Base-by-base conservation (phyloP, 2,888 invertebrate genomes). In the Drosophila atripex region DNA sequence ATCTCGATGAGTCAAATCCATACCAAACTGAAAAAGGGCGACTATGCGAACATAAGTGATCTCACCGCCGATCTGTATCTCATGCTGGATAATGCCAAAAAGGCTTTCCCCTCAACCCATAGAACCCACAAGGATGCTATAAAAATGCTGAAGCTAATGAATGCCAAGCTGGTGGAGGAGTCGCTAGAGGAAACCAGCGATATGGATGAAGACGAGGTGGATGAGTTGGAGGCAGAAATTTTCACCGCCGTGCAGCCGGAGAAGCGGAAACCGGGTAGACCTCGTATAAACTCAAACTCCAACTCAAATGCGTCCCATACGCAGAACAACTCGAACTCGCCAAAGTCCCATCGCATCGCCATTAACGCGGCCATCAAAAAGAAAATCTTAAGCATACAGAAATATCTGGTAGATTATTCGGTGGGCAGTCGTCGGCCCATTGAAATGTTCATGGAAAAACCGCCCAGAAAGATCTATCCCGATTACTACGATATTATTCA, bases 61-160 rank as follows among this genome's bases (percentile, higher is more conserved):
- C 95, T 99, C 43, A 97, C 98, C 0, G 96, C 96, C 0, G 99
- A 99, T 90, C 94, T 99, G 93, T 98, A 97, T 89, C 94, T 98
- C 51, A 97, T 99, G 95, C 97, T 99, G 91, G 97, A 98, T 89
- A 99, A 99, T 92, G 99, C 99, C 11, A 97, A 96, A 90, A 95
- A 95, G 85, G 98, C 97, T 90, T 97, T 97, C 91, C 92, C 95
- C 46, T 94, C 95, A 51, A 95, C 95, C 41, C 96, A 97, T 43
- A 94, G 95, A 80, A 93, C 97, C 12, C 97, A 96, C 90, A 96
- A 96, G 91, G 96, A 97, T 91, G 97, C 98, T 49, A 95, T 95
- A 0, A 95, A 96, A 88, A 93, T 98, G 88, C 95, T 97, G 80
- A 95, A 96, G 92, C 93, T 95, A 46, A 95, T 97, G 95, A 95